Base-by-base conservation (phyloP, 2,797 vertebrate species). In the Propithecus deckenii region DNA sequence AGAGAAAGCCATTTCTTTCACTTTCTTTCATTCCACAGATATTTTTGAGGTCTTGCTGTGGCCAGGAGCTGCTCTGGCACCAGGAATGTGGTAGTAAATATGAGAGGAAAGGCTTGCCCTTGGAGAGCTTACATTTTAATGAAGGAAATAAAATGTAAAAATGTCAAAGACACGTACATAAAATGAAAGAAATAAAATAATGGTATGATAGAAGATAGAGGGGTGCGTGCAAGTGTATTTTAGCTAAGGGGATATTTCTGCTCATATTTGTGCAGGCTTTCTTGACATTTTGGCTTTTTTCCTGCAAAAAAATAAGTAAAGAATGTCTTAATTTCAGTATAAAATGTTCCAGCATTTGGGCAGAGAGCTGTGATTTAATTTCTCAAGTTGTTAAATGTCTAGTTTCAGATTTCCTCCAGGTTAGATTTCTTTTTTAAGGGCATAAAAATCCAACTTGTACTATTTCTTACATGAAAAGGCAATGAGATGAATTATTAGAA, bases 391-490 rank as follows among this genome's bases (percentile, higher is more conserved):
- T 84, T 95, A 80, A 89, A 65, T 76, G 30, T 38, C 86, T 89
- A 55, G 43, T 38, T 91, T 84, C 59, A 90, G 55, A 87, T 85
- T 32, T 72, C 71, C 75, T 67, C 61, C 89, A 87, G 35, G 67
- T 80, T 35, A 67, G 63, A 91, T 71, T 63, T 89, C 48, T 78
- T 95, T 87, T 69, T 90, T 18, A 67, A 85, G 67, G 35, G 74
- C 50, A 75, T 67, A 83, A 61, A 93, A 96, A 74, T 87, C 35
- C 35, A 95, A 46, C 12, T 43, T 75, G 59, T 46, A 59, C 35
- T 85, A 74, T 90, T 92, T 92, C 46, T 92, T 92, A 61, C 35
- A n/a, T 43, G 38, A 94, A 91, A 91, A 96, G 80, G 71, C 63
- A 94, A 80, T 61, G 38, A 59, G 87, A 48, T 67, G 23, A 48